phyloP scores from a whole-genome alignment of 2,888 invertebrate genomes.

The Lasioglossum calceatum region DNA sequence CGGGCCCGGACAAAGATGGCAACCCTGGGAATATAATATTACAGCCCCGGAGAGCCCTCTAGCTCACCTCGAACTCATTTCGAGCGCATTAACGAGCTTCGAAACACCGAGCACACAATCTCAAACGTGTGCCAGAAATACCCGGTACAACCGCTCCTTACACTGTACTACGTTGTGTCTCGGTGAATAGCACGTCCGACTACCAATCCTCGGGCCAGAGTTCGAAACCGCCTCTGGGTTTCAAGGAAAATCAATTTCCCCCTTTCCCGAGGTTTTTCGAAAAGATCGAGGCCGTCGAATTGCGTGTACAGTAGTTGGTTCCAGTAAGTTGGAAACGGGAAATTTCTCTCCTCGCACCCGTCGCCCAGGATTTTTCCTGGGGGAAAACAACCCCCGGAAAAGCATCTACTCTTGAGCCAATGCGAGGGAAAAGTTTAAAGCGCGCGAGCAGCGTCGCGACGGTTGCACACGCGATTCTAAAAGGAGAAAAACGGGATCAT shows the following conservation, averaged over 20 bases:
- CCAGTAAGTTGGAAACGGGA: not conserved
- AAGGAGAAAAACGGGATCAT: not conserved
- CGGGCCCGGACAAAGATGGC: not conserved
- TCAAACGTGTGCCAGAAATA: not conserved
- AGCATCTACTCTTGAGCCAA: not conserved
- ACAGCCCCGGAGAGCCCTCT: not conserved
- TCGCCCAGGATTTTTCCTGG: too few species aligned
- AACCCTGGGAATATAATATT: not conserved
- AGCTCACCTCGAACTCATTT: not conserved
- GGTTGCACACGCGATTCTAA: not conserved
- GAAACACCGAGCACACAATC: not conserved
- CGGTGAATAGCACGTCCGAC: not conserved
- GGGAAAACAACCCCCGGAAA: not conserved
- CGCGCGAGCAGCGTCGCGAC: not conserved
- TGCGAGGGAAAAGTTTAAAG: not conserved
- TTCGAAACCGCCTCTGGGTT: not conserved
- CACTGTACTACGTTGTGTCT: not conserved
- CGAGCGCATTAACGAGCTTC: not conserved
- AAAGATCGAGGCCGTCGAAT: not conserved
- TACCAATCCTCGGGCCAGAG: not conserved
- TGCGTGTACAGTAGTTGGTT: too few species aligned
- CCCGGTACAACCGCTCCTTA: not conserved
- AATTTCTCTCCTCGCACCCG: not conserved
- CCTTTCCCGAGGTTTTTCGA: not conserved
- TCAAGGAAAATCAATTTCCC: not conserved